Percentiles rank a stretch among this genome's conserved stretches.
phyloP scores from a whole-genome alignment of 2,797 vertebrate species.

The Thaleichthys pacificus region DNA sequence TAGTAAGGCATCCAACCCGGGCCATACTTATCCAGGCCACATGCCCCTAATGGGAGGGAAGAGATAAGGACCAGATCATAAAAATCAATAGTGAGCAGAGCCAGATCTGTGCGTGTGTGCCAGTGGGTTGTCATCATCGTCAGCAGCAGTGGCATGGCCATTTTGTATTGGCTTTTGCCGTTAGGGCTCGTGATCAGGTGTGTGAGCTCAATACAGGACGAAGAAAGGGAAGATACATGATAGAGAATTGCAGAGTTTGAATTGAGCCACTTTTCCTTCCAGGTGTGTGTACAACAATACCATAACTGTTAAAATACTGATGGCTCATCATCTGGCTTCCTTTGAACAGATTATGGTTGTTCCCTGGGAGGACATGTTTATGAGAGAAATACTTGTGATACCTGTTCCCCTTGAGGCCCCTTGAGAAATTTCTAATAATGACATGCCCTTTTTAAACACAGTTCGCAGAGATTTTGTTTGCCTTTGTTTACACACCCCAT shows the following conservation, averaged over 20 bases:
- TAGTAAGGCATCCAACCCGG: constrained; percentile 49
- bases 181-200: background rate
- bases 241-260: background rate
- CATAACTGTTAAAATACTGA: background rate
- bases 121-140: constrained; percentile 15
- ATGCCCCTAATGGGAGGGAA: constrained; percentile 54
- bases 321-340: background rate
- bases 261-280: constrained; percentile 39
- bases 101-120: constrained; percentile 27
- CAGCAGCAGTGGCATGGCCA: constrained; percentile 16
- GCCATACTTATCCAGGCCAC: constrained; percentile 55
- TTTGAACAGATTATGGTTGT: background rate
- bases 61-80: constrained; percentile 46
- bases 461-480: too few species aligned
- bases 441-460: too few species aligned
- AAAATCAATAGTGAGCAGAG: constrained; percentile 44
- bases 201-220: constrained; percentile 38
- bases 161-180: constrained; percentile 28
- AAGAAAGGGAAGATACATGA: background rate
- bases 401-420: constrained; percentile 43
- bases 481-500: too few species aligned
- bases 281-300: constrained; percentile 34
- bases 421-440: too few species aligned
- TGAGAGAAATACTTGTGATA: constrained; percentile 46
- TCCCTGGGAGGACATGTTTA: constrained; percentile 36